Evolutionary conservation across 2,888 invertebrate genomes (phyloP), one percentile per base, ranked within the genome.

Genomic region (Polia nebulosa): DNA sequence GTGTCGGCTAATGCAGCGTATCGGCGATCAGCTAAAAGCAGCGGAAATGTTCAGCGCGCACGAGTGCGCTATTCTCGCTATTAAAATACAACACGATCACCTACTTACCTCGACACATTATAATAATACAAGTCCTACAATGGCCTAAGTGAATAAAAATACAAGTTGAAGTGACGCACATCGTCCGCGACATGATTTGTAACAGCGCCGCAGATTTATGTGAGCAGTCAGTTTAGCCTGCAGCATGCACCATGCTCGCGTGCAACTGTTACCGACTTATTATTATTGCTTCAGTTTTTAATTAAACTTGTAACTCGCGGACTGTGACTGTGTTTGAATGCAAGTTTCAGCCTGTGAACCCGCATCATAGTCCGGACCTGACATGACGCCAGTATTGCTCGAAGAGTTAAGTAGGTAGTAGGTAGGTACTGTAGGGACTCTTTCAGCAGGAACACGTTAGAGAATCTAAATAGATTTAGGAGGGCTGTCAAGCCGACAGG

Each of bases 1-100:
- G 57, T 75, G 57, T 53, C 22, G 11, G 58, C 68, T 75, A 69
- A 52, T 47, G 57, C 57, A 44, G 63, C 60, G 49, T 53, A 52
- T 73, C 66, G 73, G 17, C 66, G 61, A 66, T 76, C 67, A 61
- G 78, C 74, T 58, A 36, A 70, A 29, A 56, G 73, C 51, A 34
- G n/a, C 56, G 76, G 45, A 67, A 67, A 67, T 22, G 68, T 41
- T 53, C 52, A 7, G 17, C 57, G 53, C 57, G 51, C 71, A 76
- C 22, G 9, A 20, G 32, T 34, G 39, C 68, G 44, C 69, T 20
- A n/a, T 13, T 22, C 57, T 27, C 11, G 15, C 47, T 11, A 9
- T n/a, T 44, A 36, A 22, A 60, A 13, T 25, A 25, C 15, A 11
- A 27, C 44, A 34, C 53, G 9, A 34, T 34, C 73, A n/a, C 25